Evolutionary conservation across 1,140 invertebrate species (phyloP).

Genomic region (Tetramorium alpestre): DNA sequence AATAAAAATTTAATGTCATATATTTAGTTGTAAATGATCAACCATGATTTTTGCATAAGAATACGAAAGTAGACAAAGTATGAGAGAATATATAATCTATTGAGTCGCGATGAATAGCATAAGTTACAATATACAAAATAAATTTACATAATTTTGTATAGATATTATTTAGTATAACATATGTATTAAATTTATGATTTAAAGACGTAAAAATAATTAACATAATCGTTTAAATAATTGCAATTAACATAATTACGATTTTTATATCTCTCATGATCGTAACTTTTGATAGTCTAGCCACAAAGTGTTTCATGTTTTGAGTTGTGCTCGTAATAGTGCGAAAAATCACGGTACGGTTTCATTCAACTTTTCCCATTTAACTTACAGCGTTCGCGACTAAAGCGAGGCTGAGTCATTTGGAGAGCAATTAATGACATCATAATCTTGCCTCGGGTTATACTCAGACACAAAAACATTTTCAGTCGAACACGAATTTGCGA

Average conservation of each 20-base stretch:
- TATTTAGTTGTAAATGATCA: not conserved
- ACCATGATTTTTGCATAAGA: not conserved
- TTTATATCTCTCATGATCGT: not conserved
- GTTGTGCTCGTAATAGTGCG: not conserved
- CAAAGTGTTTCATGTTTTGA: not conserved
- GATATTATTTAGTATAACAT: not conserved
- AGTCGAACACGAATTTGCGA: not conserved
- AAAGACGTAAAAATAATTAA: too few species aligned
- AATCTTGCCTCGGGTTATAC: not conserved
- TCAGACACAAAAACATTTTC: constrained; percentile 8
- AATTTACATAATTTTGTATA: not conserved
- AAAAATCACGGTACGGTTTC: not conserved
- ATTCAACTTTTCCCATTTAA: constrained; percentile 16
- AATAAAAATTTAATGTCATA: not conserved
- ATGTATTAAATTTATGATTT: too few species aligned
- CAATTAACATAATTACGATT: too few species aligned
- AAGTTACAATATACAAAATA: not conserved
- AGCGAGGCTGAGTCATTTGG: not conserved
- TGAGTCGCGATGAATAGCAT: not conserved
- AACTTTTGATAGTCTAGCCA: not conserved
- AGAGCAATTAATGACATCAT: constrained; percentile 26
- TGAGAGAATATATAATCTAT: not conserved
- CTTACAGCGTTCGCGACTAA: not conserved
- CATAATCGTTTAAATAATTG: too few species aligned
- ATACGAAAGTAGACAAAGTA: not conserved